Percentiles rank a stretch among this genome's conserved stretches.
These are phyloP conservation scores for Apocrypta bakeri DNA, from an alignment of 1,140 invertebrate species.

Conservation along the genomic window DNA sequence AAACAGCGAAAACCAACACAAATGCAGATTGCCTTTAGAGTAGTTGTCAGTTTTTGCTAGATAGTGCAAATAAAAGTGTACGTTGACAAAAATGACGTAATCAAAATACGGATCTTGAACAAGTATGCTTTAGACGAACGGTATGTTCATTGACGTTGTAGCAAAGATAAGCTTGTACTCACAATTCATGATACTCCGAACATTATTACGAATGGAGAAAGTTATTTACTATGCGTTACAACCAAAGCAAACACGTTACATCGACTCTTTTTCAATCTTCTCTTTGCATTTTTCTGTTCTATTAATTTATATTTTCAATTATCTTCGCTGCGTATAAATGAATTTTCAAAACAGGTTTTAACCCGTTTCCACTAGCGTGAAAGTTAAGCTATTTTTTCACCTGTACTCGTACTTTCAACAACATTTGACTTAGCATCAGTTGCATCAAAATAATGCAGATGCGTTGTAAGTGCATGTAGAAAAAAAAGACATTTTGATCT, in stretches of 20 bases:
- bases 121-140: too few relatives aligned
- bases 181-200: not conserved
- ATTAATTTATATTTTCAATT: not conserved
- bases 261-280: not conserved
- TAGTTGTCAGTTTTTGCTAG: too few relatives aligned
- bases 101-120: too few relatives aligned
- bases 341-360: not conserved
- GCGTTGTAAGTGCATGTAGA: too few relatives aligned
- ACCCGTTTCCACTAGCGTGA: not conserved
- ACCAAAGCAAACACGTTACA: too few relatives aligned
- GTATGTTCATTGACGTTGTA: too few relatives aligned
- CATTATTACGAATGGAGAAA: not conserved
- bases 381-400: not conserved
- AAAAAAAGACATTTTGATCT: too few relatives aligned
- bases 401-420: too few relatives aligned
- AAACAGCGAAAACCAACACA: not conserved
- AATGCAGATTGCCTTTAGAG: not conserved
- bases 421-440: too few relatives aligned
- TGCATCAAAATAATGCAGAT: too few relatives aligned
- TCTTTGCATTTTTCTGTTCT: not conserved
- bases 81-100: too few relatives aligned
- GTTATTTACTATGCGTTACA: not conserved
- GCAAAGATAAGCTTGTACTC: not conserved
- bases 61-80: too few relatives aligned
- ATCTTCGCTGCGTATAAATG: not conserved